Evolutionary conservation across 53 echinoderm and acorn worm species (phyloP), one percentile per base, ranked within the genome.

Genomic region (Paelopatides confundens): DNA sequence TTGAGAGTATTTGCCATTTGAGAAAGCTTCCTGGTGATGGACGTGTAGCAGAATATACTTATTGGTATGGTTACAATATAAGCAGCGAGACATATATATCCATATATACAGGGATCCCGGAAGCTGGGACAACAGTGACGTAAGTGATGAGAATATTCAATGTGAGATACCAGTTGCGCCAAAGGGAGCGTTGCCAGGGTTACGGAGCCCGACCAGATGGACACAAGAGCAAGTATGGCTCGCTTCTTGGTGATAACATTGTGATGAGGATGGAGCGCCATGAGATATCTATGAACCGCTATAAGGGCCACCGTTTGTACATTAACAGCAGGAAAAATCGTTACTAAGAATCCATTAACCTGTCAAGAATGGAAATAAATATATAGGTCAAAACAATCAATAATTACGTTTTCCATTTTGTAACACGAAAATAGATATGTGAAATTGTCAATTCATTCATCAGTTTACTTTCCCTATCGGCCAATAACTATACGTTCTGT

Each of bases 51-150:
- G 50, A 89, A 33, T 17, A 85, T 58, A 64, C 74, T 89, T 30
- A 64, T 35, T 4, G 89, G 89, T 43, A 89, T 85, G 2, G 89
- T 89, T 30, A 89, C 36, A 24, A 71, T 46, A 13, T 89, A 89
- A 21, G 84, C 85, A 31, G 63, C 47, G 30, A 71, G 63, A 49
- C 84, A 89, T 17, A 84, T 39, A 10, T 74, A 43, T 3, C 62
- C 65, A 64, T 89, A 89, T 31, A 85, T 69, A 63, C 71, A 84
- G 14, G 84, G 85, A 27, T n/a, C 39, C 1, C 71, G 28, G 68
- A 84, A 89, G 23, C 37, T 30, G 34, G 89, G 89, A 24, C 70
- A 84, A 24, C 89, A 89, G 35, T 89, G 89, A n/a, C 85, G 89
- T 2, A 85, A 70, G 17, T 15, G 71, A 4, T 43, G 14, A 10